These are phyloP conservation scores for Volucella bombylans DNA, from an alignment of 2,888 invertebrate genomes.

Conservation along the genomic window DNA sequence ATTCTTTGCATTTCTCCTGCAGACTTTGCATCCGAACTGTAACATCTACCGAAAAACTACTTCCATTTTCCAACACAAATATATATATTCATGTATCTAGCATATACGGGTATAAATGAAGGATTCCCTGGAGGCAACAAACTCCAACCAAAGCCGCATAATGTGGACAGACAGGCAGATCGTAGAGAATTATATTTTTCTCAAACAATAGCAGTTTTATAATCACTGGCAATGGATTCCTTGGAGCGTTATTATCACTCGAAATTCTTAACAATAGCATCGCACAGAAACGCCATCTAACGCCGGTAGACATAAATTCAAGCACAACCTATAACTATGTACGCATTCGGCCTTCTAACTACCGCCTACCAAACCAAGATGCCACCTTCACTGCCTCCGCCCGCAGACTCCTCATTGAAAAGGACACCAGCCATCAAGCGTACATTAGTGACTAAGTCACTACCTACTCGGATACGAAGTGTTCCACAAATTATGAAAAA, in stretches of 20 bases:
- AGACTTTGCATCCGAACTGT: no score
- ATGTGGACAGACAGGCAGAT: slow-evolving; percentile 17
- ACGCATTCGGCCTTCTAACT: slow-evolving; percentile 20
- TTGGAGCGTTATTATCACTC: slow-evolving; percentile 48
- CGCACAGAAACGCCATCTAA: slow-evolving; percentile 3
- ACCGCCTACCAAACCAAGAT: not conserved
- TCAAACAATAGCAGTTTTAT: slow-evolving; percentile 50
- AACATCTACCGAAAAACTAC: no score
- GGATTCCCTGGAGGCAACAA: not conserved
- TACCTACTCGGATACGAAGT: slow-evolving; percentile 11
- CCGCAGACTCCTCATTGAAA: slow-evolving; percentile 36
- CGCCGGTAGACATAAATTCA: slow-evolving; percentile 1
- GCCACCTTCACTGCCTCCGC: not conserved
- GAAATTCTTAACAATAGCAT: slow-evolving; percentile 56
- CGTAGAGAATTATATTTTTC: slow-evolving; percentile 33
- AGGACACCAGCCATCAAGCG: slow-evolving; percentile 48
- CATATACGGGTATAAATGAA: no score
- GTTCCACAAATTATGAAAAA: slow-evolving; percentile 61
- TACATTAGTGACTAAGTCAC: slow-evolving; percentile 51
- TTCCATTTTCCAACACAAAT: no score
- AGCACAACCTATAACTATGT: slow-evolving; percentile 18
- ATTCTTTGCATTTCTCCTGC: no score
- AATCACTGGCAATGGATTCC: slow-evolving; percentile 46
- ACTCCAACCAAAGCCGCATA: slow-evolving; percentile 17
- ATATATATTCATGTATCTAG: no score